These are phyloP conservation scores for Allolobophora icterica DNA, from an alignment of 2,888 invertebrate species.

Conservation along the genomic window DNA sequence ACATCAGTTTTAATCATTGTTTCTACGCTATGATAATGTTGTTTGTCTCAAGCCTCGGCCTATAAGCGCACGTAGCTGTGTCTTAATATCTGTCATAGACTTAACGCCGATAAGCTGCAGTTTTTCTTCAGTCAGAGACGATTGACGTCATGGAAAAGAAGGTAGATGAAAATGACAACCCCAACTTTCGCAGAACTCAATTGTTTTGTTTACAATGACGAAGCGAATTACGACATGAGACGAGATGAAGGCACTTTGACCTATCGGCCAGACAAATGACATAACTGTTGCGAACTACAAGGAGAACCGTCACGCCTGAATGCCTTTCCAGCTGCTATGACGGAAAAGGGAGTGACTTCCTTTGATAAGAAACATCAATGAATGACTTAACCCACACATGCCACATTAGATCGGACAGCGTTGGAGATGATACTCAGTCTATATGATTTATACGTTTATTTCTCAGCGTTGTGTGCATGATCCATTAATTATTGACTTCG, in stretches of 20 bases:
- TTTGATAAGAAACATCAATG: neutral
- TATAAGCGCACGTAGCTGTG: neutral
- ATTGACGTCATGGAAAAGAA: neutral
- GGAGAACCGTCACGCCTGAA: neutral
- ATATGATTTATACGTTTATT: neutral
- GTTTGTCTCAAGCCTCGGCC: neutral
- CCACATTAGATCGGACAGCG: neutral
- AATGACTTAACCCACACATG: neutral
- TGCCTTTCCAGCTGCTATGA: neutral
- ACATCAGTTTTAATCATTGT: neutral
- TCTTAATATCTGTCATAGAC: neutral
- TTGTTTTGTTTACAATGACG: neutral
- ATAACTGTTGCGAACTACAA: neutral
- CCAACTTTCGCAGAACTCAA: neutral
- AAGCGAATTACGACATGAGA: neutral
- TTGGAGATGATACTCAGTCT: neutral
- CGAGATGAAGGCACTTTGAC: neutral
- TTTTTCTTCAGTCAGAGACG: neutral
- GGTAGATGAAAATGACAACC: neutral
- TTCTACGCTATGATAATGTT: neutral
- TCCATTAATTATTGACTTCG: neutral
- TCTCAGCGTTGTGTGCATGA: neutral
- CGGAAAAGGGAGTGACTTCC: neutral
- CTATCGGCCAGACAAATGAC: neutral
- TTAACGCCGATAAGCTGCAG: neutral